Evolutionary conservation across 2,797 vertebrate species (phyloP).

Genomic region (Lophotriccus pileatus): DNA sequence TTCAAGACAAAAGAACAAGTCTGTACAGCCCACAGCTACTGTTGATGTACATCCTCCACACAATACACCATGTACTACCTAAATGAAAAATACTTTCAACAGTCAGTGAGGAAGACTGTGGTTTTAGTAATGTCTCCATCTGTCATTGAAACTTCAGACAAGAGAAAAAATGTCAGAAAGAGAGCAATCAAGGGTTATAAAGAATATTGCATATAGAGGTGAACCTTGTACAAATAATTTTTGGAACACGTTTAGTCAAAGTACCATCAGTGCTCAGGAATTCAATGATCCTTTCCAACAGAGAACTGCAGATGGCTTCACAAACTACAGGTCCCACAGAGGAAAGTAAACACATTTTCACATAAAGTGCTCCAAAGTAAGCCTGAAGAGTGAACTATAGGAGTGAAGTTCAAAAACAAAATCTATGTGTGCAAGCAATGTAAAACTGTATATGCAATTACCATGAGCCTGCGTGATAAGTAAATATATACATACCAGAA

Average conservation of each 20-base stretch:
- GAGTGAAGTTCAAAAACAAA: not conserved
- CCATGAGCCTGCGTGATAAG: not conserved
- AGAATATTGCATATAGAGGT: not conserved
- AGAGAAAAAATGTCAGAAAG: not conserved
- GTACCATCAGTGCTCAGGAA: not conserved
- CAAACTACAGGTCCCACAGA: not conserved
- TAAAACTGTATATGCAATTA: not conserved
- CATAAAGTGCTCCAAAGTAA: not conserved
- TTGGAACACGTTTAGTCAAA: not conserved
- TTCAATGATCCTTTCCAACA: not conserved
- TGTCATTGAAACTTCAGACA: not conserved
- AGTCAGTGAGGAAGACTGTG: not conserved
- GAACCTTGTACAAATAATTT: not conserved
- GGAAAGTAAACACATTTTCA: not conserved
- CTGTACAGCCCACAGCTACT: not conserved
- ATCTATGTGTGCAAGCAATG: not conserved
- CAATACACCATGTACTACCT: not conserved
- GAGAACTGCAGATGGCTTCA: not conserved
- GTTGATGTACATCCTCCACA: not conserved
- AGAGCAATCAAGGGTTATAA: not conserved
- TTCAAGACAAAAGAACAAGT: not conserved
- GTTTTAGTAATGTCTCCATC: not conserved
- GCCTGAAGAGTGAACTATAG: not conserved
- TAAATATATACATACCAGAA: not conserved
- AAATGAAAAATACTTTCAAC: not conserved